Evolutionary conservation across 2,888 invertebrate species (phyloP), one percentile per base, ranked within the genome.

Genomic region (Pterobdella sp.): DNA sequence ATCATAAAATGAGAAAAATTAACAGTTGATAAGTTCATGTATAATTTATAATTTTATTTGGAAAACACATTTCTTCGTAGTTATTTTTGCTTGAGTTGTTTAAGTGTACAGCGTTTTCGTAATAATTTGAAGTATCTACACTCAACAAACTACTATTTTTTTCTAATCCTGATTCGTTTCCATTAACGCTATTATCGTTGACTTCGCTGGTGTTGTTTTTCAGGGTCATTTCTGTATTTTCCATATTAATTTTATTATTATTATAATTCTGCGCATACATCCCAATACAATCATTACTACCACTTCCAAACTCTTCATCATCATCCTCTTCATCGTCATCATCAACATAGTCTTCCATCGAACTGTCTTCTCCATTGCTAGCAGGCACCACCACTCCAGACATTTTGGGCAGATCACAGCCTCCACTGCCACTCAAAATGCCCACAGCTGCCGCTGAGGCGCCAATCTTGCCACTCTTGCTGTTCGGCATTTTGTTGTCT

Each of bases 401-500:
- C 7, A 18, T 42, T 1, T 31, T 14, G 0, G 52, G 1, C 1
- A 37, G 31, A 22, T 49, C 66, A 0, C 64, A 42, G 32, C 66
- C 37, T 14, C 68, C 73, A 7, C 31, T 36, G 18, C 60, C 52
- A 1, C 56, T 35, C 10, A 67, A 34, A 29, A 36, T 1, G 0
- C 49, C 14, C 18, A 14, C 18, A n/a, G 66, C 2, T 1, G 60
- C 35, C 1, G 35, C 31, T 10, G 31, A 35, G 0, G 73, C 52
- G n/a, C 73, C 73, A 10, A 60, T 68, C 22, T 60, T 68, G 3
- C 68, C 68, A 35, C 68, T 68, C 31, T 73, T 73, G 73, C 73
- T 73, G 73, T 73, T 73, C 63, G 73, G 63, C 68, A 68, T 35
- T 94, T 94, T 82, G 95, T 70, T 70, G 70, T 70, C 70, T 31